These are phyloP conservation scores for Meandrusa payeni DNA, from an alignment of 2,888 invertebrate species.

Conservation along the genomic window DNA sequence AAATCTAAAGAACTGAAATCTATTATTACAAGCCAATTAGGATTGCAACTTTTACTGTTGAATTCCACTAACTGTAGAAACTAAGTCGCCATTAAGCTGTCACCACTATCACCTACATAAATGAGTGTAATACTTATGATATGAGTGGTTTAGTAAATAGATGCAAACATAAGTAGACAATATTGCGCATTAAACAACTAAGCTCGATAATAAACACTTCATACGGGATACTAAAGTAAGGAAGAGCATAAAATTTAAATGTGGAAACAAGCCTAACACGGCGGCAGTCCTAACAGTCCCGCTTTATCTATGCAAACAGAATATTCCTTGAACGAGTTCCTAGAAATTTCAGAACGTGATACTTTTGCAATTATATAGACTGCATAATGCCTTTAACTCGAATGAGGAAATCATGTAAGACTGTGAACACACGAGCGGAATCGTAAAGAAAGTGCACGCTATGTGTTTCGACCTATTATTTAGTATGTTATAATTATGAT, in stretches of 20 bases:
- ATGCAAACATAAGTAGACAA: no score
- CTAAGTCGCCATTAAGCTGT: no score
- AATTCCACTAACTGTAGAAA: no score
- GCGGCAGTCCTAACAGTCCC: conserved; percentile 4
- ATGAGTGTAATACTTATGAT: no score
- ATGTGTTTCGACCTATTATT: conserved; percentile 50
- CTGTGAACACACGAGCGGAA: conserved; percentile 6
- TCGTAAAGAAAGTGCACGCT: conserved; percentile 23
- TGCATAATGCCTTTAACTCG: conserved; percentile 39
- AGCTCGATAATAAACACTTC: no score
- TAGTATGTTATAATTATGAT: conserved; percentile 55
- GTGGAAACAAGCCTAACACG: conserved; percentile 14
- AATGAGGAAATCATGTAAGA: conserved; percentile 17
- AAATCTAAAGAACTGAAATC: no score
- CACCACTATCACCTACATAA: no score
- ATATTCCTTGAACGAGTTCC: conserved; percentile 39
- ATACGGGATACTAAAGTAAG: no score
- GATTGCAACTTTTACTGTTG: no score
- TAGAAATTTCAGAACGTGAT: conserved; percentile 42
- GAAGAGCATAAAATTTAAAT: conserved; percentile 16
- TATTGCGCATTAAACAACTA: no score
- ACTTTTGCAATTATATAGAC: conserved; percentile 47
- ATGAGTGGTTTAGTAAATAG: no score
- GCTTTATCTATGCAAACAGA: conserved; percentile 42
- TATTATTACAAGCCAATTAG: no score